Base-by-base conservation (phyloP, 2,113 vertebrate species). In the Alexandromys fortis region DNA sequence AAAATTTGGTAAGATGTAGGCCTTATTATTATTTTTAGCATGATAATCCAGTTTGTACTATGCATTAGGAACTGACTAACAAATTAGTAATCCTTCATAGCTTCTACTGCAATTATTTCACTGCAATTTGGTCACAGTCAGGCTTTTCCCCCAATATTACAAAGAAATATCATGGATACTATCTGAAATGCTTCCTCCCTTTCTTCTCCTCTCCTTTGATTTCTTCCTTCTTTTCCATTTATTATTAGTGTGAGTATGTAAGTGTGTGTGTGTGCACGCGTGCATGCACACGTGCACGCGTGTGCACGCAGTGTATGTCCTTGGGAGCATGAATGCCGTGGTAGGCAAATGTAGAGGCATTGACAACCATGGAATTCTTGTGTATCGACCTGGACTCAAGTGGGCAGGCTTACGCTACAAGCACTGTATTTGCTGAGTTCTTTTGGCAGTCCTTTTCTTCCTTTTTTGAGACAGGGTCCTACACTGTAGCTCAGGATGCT, bases 51-150 rank as follows among this genome's bases (percentile, higher is more conserved):
- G 52, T 72, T 76, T 92, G 13, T 61, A 68, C 42, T 61, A 22
- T 75, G 22, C 70, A 21, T 72, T 21, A 72, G 17, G 17, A 72
- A 38, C 21, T 3, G 7, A 21, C 76, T 85, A 33, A 85, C 21
- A 92, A 79, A 86, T 76, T 88, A 45, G 35, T 47, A 45, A 67
- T 72, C 91, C 14, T 33, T 94, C 19, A 30, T 75, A n/a, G 87
- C 2, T 89, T 96, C 93, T 86, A 90, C 45, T 79, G 78, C 86
- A 94, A 65, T 4, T 77, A 78, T 73, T 73, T 78, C 52, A 63
- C 52, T 26, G 55, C 24, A 89, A 81, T 92, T 75, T 78, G 28
- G 73, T 75, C 81, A 94, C 30, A 89, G 0, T 58, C n/a, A 52
- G n/a, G 13, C 58, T 89, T 93, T 58, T 58, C 19, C 58, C 7